Evolutionary conservation across 2,113 vertebrate genomes (phyloP), one percentile per base, ranked within the genome.

Genomic region (Peucedramus taeniatus): DNA sequence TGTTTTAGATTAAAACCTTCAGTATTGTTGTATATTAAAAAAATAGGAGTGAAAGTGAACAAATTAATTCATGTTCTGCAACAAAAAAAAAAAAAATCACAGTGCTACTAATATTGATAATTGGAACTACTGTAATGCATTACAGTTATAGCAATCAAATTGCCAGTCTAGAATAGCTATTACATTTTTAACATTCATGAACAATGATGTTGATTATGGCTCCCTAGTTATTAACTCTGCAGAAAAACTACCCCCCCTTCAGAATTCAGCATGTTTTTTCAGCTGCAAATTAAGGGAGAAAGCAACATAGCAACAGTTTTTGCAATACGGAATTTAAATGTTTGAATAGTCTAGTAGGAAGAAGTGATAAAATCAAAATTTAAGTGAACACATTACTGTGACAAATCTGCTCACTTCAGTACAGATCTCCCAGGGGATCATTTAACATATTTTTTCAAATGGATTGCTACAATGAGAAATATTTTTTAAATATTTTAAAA

Each of bases 131-230:
- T 69, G 20, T 74, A 84, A 87, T 68, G 13, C 56, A 84, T 87
- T 93, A 71, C n/a, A 78, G 24, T 50, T 72, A 69, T 20, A 83
- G 37, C 40, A 94, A 90, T 93, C 74, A 85, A 93, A 69, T 76
- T 93, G 47, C 70, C 44, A 91, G 3, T 89, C 51, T 93, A 44
- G 44, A 96, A 94, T 89, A 91, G 35, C 35, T 85, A 71, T 93
- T 90, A 76, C 18, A 56, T 82, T 93, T 95, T 82, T 57, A 94
- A 13, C 53, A 37, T 90, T 93, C 37, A 69, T 90, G 75, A 94
- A 76, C 65, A 72, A 65, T 76, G 35, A 87, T 87, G 28, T 79
- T 93, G 57, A 83, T 80, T 28, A 76, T 79, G 20, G 13, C 37
- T 88, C 26, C 15, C 54, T 83, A 80, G 74, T 88, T 88, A 90